These are phyloP conservation scores for Bufo bufo DNA, from an alignment of 2,113 vertebrate genomes.

Conservation along the genomic window DNA sequence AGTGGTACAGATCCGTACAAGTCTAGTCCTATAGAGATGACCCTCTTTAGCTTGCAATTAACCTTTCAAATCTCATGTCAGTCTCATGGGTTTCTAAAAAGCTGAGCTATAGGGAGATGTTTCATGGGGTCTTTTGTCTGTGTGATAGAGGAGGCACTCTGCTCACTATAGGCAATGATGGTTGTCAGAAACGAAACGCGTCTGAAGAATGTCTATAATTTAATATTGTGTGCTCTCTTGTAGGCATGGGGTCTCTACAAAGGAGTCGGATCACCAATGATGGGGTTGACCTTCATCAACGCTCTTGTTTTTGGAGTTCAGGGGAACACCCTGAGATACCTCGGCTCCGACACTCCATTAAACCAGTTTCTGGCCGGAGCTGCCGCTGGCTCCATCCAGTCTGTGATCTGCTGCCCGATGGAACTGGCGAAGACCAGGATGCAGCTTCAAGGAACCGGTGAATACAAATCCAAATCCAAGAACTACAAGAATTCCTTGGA, in stretches of 20 bases:
- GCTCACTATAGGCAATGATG: too few species aligned
- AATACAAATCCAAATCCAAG: slow-evolving; percentile 81
- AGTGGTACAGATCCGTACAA: too few species aligned
- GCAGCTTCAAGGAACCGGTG: slow-evolving; percentile 91
- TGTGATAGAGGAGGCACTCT: too few species aligned
- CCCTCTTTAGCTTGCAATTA: too few species aligned
- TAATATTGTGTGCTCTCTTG: slow-evolving; percentile 36
- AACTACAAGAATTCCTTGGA: slow-evolving; percentile 93
- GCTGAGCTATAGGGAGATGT: too few species aligned
- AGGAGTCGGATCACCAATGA: slow-evolving; percentile 96
- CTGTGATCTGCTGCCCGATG: slow-evolving; percentile 95
- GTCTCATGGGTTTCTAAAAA: too few species aligned
- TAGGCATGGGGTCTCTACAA: slow-evolving; percentile 92
- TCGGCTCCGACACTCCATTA: slow-evolving; percentile 84
- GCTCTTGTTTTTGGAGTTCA: slow-evolving; percentile 96
- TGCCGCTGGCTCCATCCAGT: slow-evolving; percentile 90
- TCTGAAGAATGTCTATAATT: too few species aligned
- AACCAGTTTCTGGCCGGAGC: slow-evolving; percentile 95
- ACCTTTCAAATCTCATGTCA: too few species aligned
- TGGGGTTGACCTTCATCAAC: slow-evolving; percentile 98
- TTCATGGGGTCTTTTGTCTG: too few species aligned
- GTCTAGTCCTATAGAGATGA: too few species aligned
- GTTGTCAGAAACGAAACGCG: too few species aligned
- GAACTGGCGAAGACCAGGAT: slow-evolving; percentile 96
- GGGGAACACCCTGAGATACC: slow-evolving; percentile 85